Percentiles rank a stretch among this genome's conserved stretches.
phyloP scores from a whole-genome alignment of 2,888 invertebrate species.

The Marasmarcha lunaedactyla region DNA sequence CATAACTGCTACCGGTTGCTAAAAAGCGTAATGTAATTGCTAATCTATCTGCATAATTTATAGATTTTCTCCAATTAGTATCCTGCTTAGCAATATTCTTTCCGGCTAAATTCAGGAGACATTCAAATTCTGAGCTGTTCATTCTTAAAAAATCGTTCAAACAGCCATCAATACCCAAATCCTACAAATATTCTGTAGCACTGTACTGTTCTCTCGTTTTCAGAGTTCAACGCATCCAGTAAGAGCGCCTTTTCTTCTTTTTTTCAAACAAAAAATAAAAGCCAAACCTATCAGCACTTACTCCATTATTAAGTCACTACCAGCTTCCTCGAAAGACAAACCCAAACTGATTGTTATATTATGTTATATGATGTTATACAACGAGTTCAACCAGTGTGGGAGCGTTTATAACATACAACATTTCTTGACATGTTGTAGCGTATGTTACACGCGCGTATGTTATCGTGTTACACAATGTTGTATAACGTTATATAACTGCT shows the following conservation, averaged over 20 bases:
- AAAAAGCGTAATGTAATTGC: slow-evolving; percentile 19
- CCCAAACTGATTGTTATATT: neutral
- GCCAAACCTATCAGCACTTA: slow-evolving; percentile 17
- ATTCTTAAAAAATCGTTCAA: slow-evolving; percentile 14
- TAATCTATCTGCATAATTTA: slow-evolving; percentile 16
- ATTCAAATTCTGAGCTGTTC: slow-evolving; percentile 18
- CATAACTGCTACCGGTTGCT: slow-evolving; percentile 20
- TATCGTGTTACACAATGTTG: neutral
- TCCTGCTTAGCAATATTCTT: slow-evolving; percentile 15
- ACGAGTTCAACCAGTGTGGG: neutral
- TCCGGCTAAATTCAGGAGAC: slow-evolving; percentile 17
- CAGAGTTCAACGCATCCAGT: slow-evolving; percentile 18
- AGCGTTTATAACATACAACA: too few species aligned
- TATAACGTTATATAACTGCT: too few species aligned
- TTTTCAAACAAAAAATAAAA: slow-evolving; percentile 17
- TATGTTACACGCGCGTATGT: slow-evolving; percentile 1
- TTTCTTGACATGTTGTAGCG: neutral
- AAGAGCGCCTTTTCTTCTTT: slow-evolving; percentile 15
- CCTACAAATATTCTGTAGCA: slow-evolving; percentile 16
- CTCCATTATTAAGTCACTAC: slow-evolving; percentile 4
- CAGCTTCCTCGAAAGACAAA: too few species aligned
- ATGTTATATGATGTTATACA: neutral
- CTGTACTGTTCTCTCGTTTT: slow-evolving; percentile 16
- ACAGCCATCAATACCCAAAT: slow-evolving; percentile 12
- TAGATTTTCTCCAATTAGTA: slow-evolving; percentile 15